Base-by-base conservation (phyloP, 1,140 invertebrate species). In the Anastatus disparis region DNA sequence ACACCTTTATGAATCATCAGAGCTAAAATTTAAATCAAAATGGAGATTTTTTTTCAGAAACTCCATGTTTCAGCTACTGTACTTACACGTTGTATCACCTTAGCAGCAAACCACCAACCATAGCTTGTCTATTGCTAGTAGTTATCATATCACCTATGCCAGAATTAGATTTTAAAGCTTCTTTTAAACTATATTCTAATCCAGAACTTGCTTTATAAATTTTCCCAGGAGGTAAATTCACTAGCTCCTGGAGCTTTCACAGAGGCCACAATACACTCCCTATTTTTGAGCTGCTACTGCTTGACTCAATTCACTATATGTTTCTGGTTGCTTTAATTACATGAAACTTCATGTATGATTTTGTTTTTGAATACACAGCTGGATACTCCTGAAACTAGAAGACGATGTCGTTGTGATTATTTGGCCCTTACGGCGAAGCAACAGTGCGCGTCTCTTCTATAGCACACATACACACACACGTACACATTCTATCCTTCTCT, bases 61-160 rank as follows among this genome's bases (percentile, higher is more conserved):
- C 67, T 70, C 67, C 67, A 70, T 70, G 67, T 70, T 70, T 70
- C 38, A 27, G 67, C 69, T 71, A 71, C 69, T 71, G 69, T 56
- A 71, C 69, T 71, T 71, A 71, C 69, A 31, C 69, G 50, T 40
- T 35, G 50, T 61, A 55, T 70, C 67, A 70, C 9, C 67, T 70
- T 24, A 70, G 22, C 9, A 29, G 50, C 24, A 38, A 62, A 35
- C 26, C 26, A 66, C 26, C 20, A 55, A 22, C 46, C 8, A 55
- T n/a, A 6, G 29, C 24, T 20, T 22, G 50, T 17, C 0, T 2
- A 69, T 9, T 2, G 22, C 12, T 3, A 13, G 31, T 27, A 26
- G 24, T 15, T 59, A 6, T 69, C 66, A 69, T 68, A 3, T 50
- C 29, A 65, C n/a, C n/a, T n/a, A n/a, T n/a, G n/a, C n/a, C n/a